Evolutionary conservation across 2,113 vertebrate species (phyloP).

Genomic region (Melanerpes aurifrons): DNA sequence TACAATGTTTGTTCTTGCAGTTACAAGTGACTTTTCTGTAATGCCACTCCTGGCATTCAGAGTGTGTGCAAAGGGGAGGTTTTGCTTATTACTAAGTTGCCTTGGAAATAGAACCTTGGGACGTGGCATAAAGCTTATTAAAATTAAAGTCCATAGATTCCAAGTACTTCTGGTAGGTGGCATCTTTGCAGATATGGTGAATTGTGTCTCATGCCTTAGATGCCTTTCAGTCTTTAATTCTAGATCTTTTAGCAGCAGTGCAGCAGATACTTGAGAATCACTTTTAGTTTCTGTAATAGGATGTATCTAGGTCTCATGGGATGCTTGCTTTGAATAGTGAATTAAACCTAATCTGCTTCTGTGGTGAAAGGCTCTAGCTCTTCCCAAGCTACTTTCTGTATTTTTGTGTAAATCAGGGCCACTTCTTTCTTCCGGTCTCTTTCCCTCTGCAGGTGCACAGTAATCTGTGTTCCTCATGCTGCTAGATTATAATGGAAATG

Average conservation of each 20-base stretch:
- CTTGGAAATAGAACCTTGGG: neutral
- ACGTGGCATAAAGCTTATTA: neutral
- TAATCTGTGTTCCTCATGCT: neutral
- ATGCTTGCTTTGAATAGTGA: neutral
- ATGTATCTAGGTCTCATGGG: neutral
- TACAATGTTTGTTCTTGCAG: neutral
- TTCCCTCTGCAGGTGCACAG: neutral
- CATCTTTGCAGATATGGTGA: neutral
- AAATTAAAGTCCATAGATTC: neutral
- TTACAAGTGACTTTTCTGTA: neutral
- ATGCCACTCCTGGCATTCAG: neutral
- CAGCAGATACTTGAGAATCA: neutral
- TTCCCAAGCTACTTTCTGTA: neutral
- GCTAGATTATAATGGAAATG: neutral
- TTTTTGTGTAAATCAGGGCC: fast-evolving
- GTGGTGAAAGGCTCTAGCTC: neutral
- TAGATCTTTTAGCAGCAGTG: neutral
- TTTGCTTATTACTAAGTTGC: neutral
- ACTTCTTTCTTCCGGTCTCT: neutral
- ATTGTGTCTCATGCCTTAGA: neutral
- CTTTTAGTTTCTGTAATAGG: neutral
- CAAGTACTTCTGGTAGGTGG: neutral
- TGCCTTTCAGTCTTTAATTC: neutral
- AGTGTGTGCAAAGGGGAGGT: neutral
- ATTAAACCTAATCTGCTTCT: neutral